These are phyloP conservation scores for Carapus acus DNA, from an alignment of 2,797 vertebrate genomes.

Conservation along the genomic window DNA sequence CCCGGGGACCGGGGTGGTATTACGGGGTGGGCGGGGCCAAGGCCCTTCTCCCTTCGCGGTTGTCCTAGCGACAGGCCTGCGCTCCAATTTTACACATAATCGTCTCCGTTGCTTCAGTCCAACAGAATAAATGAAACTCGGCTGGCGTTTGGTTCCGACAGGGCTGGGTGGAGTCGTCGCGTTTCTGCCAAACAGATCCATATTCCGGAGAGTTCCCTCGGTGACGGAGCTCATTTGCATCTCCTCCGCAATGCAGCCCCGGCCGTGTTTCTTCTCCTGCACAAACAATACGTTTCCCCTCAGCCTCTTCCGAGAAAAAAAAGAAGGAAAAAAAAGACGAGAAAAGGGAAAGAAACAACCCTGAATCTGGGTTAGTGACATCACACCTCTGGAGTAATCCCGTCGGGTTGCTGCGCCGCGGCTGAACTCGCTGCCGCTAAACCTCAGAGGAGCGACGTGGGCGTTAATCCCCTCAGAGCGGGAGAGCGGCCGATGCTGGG, in stretches of 20 bases:
- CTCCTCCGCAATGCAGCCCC: slow-evolving; percentile 31
- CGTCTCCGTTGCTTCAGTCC: no score
- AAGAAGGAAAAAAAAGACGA: no score
- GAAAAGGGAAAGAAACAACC: slow-evolving; percentile 24
- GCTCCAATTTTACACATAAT: no score
- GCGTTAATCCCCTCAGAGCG: slow-evolving; percentile 64
- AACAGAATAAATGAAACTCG: no score
- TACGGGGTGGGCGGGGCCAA: no score
- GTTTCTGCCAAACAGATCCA: slow-evolving; percentile 41
- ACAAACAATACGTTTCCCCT: slow-evolving; percentile 44
- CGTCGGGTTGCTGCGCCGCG: slow-evolving; percentile 27
- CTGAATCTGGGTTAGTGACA: slow-evolving; percentile 49
- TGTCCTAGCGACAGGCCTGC: no score
- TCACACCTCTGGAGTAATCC: slow-evolving; percentile 61
- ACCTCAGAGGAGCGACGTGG: slow-evolving; percentile 50
- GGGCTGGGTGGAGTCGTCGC: no score
- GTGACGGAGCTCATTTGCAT: slow-evolving; percentile 42
- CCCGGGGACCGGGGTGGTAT: no score
- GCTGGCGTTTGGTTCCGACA: no score
- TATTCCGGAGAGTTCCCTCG: slow-evolving; percentile 39
- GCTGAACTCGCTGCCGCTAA: slow-evolving; percentile 61
- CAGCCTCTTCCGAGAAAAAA: no score
- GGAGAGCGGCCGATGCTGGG: no score
- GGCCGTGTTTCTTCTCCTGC: slow-evolving; percentile 52
- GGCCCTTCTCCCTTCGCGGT: no score